Percentiles rank a stretch among this genome's conserved stretches.
These are phyloP conservation scores for Pseudochaenichthys georgianus DNA, from an alignment of 2,797 vertebrate species.

Conservation along the genomic window DNA sequence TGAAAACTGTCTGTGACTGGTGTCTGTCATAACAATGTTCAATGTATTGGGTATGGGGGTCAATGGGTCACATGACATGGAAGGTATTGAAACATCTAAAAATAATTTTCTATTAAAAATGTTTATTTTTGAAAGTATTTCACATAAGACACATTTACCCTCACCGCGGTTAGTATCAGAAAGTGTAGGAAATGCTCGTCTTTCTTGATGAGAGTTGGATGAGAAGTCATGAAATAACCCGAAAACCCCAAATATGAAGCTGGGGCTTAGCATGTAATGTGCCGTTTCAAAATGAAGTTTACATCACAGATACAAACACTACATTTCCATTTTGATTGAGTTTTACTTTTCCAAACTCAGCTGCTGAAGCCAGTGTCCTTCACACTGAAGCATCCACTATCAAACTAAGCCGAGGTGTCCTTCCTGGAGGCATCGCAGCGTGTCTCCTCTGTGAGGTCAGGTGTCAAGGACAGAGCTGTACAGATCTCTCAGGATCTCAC, in stretches of 20 bases:
- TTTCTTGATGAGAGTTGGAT: neutral
- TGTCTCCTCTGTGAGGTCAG: constrained; percentile 2
- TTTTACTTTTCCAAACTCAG: neutral
- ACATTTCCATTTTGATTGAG: neutral
- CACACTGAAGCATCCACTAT: neutral
- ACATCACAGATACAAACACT: neutral
- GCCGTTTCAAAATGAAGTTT: no score
- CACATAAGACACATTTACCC: no score
- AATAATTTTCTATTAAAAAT: no score
- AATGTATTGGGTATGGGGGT: no score
- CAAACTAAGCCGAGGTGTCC: constrained; percentile 13
- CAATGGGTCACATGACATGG: no score
- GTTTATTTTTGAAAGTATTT: no score
- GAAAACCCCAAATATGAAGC: neutral
- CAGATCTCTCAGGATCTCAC: constrained; percentile 53
- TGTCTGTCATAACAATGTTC: no score
- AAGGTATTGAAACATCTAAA: no score
- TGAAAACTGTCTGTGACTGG: no score
- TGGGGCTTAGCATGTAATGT: neutral
- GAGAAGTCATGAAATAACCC: neutral
- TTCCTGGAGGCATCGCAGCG: constrained; percentile 6
- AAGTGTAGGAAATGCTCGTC: neutral
- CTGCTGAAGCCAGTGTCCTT: neutral
- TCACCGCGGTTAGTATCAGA: no score
- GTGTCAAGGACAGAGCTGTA: constrained; percentile 46